phyloP scores from a whole-genome alignment of 1,140 invertebrate species.

The Bombus pascuorum region DNA sequence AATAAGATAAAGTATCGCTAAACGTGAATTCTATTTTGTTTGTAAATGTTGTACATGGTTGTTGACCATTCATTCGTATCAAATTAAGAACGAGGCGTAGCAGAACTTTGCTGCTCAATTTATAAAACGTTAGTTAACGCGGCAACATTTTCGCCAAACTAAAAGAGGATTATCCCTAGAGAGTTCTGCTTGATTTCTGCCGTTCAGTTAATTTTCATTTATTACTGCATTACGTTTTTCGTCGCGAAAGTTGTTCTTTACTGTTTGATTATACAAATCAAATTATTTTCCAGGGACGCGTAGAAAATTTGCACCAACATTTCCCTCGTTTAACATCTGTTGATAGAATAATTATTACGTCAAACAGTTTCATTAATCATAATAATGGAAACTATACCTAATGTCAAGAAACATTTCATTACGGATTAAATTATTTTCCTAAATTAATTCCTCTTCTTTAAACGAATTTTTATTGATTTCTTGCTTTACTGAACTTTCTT shows the following conservation, averaged over 20 bases:
- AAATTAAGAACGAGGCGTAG: neutral
- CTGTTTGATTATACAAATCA: neutral
- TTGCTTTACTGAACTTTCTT: neutral
- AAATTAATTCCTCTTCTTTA: neutral
- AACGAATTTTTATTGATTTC: neutral
- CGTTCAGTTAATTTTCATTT: constrained; percentile 16
- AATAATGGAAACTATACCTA: neutral
- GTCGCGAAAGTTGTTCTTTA: neutral
- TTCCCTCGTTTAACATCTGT: neutral
- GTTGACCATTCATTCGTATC: neutral
- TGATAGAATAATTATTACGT: neutral
- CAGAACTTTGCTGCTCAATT: constrained; percentile 16
- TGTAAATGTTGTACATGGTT: no score
- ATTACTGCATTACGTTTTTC: neutral
- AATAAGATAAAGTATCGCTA: neutral
- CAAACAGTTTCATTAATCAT: neutral
- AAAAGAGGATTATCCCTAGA: neutral
- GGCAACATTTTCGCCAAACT: neutral
- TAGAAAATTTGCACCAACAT: neutral
- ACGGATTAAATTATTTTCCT: no score
- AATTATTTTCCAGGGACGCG: neutral
- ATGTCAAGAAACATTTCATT: no score
- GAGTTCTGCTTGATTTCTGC: constrained; percentile 26
- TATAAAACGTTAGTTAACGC: constrained; percentile 34
- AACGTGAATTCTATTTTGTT: neutral